Conservation (phyloP, 2,113 vertebrate genomes). For the Mirza zaza region DNA sequence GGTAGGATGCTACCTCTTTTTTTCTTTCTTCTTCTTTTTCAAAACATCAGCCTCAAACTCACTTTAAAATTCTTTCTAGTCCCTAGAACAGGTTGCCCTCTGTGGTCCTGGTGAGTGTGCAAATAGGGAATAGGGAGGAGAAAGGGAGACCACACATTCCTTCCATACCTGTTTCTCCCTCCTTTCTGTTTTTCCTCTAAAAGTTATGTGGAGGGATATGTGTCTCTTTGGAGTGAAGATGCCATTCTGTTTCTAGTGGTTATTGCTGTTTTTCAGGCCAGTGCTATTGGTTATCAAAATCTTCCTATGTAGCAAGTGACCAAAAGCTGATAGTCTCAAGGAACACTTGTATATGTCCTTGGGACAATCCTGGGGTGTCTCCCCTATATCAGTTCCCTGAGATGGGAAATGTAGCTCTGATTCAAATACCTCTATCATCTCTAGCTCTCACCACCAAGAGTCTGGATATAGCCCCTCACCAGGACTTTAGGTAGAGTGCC, state of each 20-base stretch:
- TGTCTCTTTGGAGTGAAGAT: neutral
- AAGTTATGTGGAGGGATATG: neutral
- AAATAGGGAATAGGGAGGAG: too few species aligned
- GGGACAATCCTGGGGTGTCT: too few species aligned
- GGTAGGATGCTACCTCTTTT: neutral
- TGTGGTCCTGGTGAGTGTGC: neutral
- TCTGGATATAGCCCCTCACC: neutral
- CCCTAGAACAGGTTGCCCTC: too few species aligned
- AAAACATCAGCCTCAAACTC: neutral
- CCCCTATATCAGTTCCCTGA: neutral
- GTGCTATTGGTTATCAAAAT: neutral
- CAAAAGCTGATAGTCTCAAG: neutral
- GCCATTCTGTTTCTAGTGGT: neutral
- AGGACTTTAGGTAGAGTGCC: neutral
- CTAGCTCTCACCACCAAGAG: neutral
- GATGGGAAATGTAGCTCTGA: neutral
- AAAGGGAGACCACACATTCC: rapidly evolving
- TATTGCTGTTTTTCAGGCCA: neutral
- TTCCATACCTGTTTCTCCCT: neutral
- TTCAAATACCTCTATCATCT: neutral
- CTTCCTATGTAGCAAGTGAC: neutral
- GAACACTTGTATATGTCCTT: neutral
- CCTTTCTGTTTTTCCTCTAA: neutral
- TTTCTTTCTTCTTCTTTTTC: too few species aligned
- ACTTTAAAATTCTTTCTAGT: neutral